Evolutionary conservation across 2,888 invertebrate genomes (phyloP), one percentile per base, ranked within the genome.

Genomic region (Steinernema carpocapsae): DNA sequence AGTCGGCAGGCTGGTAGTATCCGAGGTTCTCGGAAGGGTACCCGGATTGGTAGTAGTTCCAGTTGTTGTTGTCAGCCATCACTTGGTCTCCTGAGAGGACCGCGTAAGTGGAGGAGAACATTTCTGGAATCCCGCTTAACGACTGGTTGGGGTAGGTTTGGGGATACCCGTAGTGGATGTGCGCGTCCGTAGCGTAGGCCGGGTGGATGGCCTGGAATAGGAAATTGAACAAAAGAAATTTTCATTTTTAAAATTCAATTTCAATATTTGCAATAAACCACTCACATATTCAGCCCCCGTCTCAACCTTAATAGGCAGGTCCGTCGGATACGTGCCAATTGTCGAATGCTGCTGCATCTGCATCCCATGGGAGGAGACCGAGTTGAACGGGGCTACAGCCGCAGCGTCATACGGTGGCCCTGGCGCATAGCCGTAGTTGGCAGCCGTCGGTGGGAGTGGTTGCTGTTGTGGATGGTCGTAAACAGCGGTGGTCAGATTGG

Each of bases 61-160:
- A 64, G 64, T 64, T 64, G 32, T 32, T 64, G 32, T 32, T 29
- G 29, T 64, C 64, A 17, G 64, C 26, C 37, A 37, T 14, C 26
- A 26, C 29, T 7, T 26, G 64, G 19, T 64, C 64, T 2, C 64
- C 64, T 2, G 64, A 64, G 64, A 64, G 64, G 32, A 64, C 64
- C 17, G 64, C 64, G 32, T 64, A 64, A 6, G 64, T 64, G 12
- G 64, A 64, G 32, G 64, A 64, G 64, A 64, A 64, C 64, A 64
- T 64, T n/a, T 64, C 64, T 14, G 64, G 64, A 12, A 64, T 22
- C 12, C 64, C 64, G 17, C 32, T 64, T 17, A 64, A 6, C 32
- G 64, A 64, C 32, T 64, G 64, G 32, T 32, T 22, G 17, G 64
- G 64, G 17, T 26, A 17, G 32, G 12, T 6, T 64, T 29, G 64